phyloP scores from a whole-genome alignment of 2,888 invertebrate genomes.

The Orthosia cruda region DNA sequence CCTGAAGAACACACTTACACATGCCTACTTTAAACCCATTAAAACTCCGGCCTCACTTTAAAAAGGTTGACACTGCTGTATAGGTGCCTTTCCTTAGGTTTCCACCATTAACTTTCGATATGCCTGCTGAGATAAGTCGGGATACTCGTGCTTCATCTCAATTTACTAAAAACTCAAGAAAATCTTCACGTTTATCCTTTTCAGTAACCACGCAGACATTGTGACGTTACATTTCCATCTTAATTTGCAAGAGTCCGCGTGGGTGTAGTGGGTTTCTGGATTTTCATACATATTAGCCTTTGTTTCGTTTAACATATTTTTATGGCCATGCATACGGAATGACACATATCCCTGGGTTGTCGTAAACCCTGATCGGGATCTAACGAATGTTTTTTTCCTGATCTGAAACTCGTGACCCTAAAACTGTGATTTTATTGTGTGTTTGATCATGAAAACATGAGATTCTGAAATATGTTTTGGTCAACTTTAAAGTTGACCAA shows the following conservation, averaged over 20 bases:
- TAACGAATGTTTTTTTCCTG: conserved; percentile 34
- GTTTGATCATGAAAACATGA: conserved; percentile 38
- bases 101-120: too few species aligned
- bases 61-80: conserved; percentile 55
- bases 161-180: too few species aligned
- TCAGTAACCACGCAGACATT: conserved; percentile 1
- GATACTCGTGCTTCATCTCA: too few species aligned
- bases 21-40: conserved; percentile 58
- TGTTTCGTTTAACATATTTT: conserved; percentile 64
- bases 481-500: neutral
- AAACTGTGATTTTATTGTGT: conserved; percentile 25
- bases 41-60: conserved; percentile 62
- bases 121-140: too few species aligned
- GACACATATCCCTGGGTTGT: conserved; percentile 35
- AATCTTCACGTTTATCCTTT: conserved; percentile 1
- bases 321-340: conserved; percentile 61
- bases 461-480: neutral
- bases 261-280: conserved; percentile 35
- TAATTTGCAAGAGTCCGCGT: conserved; percentile 41
- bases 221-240: conserved; percentile 19
- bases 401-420: conserved; percentile 22
- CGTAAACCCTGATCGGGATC: conserved; percentile 53
- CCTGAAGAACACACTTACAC: conserved; percentile 32
- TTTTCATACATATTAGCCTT: conserved; percentile 57
- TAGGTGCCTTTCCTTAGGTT: too few species aligned